Conservation (phyloP, 2,888 invertebrate species). For the Plagodis dolabraria region DNA sequence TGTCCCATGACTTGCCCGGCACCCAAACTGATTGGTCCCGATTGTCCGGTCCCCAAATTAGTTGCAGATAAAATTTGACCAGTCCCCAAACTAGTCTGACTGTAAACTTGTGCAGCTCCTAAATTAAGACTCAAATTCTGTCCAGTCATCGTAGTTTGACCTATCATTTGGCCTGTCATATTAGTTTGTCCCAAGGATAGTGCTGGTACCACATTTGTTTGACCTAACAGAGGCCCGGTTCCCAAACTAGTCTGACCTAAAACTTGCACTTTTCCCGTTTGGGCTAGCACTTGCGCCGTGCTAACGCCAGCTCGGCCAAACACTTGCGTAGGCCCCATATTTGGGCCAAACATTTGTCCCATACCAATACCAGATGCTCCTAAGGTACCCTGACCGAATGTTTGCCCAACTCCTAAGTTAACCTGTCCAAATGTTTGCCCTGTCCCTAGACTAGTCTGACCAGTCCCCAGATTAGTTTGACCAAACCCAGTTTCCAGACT, state of each 20-base stretch:
- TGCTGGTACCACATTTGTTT: constrained; percentile 15
- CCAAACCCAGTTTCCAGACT: constrained; percentile 21
- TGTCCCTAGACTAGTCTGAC: background rate
- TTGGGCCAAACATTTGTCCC: constrained; percentile 11
- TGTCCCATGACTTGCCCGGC: constrained; percentile 1
- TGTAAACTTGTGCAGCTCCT: constrained; percentile 6
- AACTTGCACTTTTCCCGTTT: constrained; percentile 22
- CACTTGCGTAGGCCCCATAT: constrained; percentile 4
- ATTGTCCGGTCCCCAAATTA: constrained; percentile 6
- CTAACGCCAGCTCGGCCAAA: constrained; percentile 9
- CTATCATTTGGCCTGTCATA: constrained; percentile 6
- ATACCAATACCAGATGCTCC: constrained; percentile 4
- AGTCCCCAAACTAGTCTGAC: constrained; percentile 6
- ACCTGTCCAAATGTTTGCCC: constrained; percentile 2
- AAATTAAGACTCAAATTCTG: constrained; percentile 7
- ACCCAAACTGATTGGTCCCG: constrained; percentile 1
- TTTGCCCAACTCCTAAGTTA: constrained; percentile 5
- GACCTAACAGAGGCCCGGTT: constrained; percentile 8
- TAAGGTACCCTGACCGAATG: constrained; percentile 7
- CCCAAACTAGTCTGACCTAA: constrained; percentile 7
- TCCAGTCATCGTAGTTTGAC: background rate
- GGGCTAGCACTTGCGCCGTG: constrained; percentile 11
- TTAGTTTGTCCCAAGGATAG: constrained; percentile 7
- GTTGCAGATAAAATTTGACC: constrained; percentile 14
- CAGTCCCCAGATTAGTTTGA: background rate